phyloP scores from a whole-genome alignment of 1,140 invertebrate species.

The Procambarus clarkii region DNA sequence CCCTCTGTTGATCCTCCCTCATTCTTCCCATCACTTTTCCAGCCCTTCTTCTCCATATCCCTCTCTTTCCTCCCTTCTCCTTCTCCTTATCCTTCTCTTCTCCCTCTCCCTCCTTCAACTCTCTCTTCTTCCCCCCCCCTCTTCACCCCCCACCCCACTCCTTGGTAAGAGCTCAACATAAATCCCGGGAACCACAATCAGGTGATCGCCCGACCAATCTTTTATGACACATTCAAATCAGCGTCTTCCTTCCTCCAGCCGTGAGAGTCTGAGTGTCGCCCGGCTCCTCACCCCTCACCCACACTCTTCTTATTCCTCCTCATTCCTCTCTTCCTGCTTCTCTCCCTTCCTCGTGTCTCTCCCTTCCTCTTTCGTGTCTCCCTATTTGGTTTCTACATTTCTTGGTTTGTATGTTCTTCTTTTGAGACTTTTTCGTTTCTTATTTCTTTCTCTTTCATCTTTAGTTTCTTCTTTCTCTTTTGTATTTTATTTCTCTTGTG shows the following conservation, averaged over 20 bases:
- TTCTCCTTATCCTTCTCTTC: not conserved
- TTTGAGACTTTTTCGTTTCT: no score
- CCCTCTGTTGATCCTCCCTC: not conserved
- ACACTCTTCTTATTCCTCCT: not conserved
- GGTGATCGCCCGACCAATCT: slow-evolving; percentile 39
- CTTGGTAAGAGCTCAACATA: slow-evolving; percentile 27
- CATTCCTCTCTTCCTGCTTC: not conserved
- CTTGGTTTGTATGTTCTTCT: no score
- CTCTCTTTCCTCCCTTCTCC: not conserved
- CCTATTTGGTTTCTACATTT: not conserved
- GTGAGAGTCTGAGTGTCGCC: no score
- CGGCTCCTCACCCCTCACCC: not conserved
- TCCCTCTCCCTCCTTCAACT: not conserved
- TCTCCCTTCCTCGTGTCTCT: not conserved
- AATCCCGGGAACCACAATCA: slow-evolving; percentile 38
- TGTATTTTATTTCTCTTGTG: no score
- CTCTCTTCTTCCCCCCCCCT: not conserved
- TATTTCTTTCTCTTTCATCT: no score
- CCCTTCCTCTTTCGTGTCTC: not conserved
- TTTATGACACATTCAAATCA: slow-evolving; percentile 50
- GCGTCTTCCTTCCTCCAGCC: not conserved
- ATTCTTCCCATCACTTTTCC: not conserved
- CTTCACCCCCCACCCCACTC: not conserved
- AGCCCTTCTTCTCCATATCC: not conserved
- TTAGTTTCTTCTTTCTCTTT: no score